These are phyloP conservation scores for Syngnathoides biaculeatus DNA, from an alignment of 2,113 vertebrate species.

Conservation along the genomic window DNA sequence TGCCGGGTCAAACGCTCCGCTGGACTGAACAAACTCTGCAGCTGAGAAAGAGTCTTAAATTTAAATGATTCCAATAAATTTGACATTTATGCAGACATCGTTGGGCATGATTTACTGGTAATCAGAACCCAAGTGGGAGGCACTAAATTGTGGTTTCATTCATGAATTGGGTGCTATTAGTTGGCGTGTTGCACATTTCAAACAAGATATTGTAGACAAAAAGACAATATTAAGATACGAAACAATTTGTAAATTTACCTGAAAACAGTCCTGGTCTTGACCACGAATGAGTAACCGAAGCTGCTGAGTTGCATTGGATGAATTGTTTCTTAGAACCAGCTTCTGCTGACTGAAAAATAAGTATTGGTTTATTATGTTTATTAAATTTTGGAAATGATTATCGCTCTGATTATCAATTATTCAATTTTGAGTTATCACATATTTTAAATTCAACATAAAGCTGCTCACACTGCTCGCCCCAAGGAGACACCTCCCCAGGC, in stretches of 20 bases:
- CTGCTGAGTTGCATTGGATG: slow-evolving; percentile 74
- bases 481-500: slow-evolving; percentile 89
- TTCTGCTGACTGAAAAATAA: slow-evolving; percentile 81
- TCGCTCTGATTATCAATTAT: background rate
- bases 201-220: too few species aligned
- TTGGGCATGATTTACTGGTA: background rate
- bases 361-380: background rate
- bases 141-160: too few species aligned
- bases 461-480: slow-evolving; percentile 84
- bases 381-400: background rate
- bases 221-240: too few species aligned
- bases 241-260: slow-evolving; percentile 68
- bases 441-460: slow-evolving; percentile 31
- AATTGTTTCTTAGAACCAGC: slow-evolving; percentile 87
- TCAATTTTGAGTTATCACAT: background rate
- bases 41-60: slow-evolving; percentile 61
- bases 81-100: background rate
- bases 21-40: slow-evolving; percentile 87
- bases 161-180: too few species aligned
- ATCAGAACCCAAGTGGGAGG: too few species aligned
- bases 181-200: too few species aligned
- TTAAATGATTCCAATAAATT: background rate
- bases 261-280: slow-evolving; percentile 95
- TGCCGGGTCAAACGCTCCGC: slow-evolving; percentile 83
- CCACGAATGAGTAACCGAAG: slow-evolving; percentile 88